Evolutionary conservation across 2,113 vertebrate genomes (phyloP).

Genomic region (Dendrocopos noguchii): DNA sequence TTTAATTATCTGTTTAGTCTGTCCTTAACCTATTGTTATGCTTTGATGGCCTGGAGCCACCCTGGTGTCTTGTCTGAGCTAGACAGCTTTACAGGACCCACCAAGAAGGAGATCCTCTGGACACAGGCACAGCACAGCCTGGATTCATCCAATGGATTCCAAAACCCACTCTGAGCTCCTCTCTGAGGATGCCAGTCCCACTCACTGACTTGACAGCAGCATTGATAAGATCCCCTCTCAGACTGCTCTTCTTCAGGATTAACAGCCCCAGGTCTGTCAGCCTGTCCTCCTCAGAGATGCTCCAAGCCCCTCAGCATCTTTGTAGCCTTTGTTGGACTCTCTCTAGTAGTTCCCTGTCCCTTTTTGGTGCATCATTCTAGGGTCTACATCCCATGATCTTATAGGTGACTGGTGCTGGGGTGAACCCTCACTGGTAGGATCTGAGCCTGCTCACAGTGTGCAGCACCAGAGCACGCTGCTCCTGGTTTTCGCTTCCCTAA

Average conservation of each 20-base stretch:
- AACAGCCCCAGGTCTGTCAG: no score
- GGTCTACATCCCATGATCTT: neutral
- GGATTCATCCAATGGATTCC: neutral
- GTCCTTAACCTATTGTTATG: constrained; percentile 42
- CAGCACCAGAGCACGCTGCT: neutral
- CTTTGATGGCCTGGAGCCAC: neutral
- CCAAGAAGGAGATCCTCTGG: neutral
- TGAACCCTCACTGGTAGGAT: neutral
- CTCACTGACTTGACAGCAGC: no score
- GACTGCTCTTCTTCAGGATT: no score
- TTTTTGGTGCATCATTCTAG: fast-evolving
- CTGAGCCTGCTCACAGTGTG: neutral
- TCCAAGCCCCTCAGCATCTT: no score
- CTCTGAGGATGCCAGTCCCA: neutral
- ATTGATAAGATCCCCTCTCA: no score
- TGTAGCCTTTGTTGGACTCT: no score
- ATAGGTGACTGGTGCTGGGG: neutral
- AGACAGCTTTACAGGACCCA: neutral
- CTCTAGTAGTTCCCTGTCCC: no score
- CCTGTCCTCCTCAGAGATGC: no score
- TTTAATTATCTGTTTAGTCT: constrained; percentile 67
- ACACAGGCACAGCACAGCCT: neutral
- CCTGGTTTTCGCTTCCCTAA: neutral
- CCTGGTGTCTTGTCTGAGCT: neutral
- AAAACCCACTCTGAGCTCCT: neutral